Percentiles rank a stretch among this genome's conserved stretches.
Evolutionary conservation across 2,888 invertebrate genomes (phyloP).

Genomic region (Pristionchus fissidentatus): DNA sequence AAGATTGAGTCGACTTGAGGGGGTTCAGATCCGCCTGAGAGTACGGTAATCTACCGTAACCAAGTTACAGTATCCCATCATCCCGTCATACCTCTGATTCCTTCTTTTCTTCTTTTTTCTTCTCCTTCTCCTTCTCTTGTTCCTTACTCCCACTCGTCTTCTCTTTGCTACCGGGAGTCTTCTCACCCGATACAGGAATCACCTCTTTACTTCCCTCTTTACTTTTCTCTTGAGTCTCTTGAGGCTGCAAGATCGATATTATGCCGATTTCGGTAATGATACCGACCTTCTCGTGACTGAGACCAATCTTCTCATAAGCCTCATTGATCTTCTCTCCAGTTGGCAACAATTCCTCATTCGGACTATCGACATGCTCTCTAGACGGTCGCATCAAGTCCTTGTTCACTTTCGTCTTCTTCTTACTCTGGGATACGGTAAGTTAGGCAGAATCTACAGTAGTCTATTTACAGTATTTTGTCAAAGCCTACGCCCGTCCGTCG

Average conservation of each 20-base stretch:
- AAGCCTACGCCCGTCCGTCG: too few relatives aligned
- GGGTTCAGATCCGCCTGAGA: slow-evolving; percentile 1
- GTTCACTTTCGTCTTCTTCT: slow-evolving; percentile 28
- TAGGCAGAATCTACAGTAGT: neutral
- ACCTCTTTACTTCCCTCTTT: slow-evolving; percentile 4
- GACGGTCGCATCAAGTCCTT: slow-evolving; percentile 22
- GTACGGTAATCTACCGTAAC: neutral
- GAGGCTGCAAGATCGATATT: neutral
- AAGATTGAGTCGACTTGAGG: slow-evolving; percentile 23
- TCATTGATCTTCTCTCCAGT: slow-evolving; percentile 18
- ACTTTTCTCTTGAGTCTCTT: neutral
- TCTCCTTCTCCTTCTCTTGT: neutral
- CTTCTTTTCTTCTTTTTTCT: neutral
- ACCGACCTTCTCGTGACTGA: slow-evolving; percentile 15
- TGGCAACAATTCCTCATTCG: slow-evolving; percentile 12
- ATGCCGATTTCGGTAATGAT: neutral
- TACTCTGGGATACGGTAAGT: neutral
- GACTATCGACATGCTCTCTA: slow-evolving; percentile 2
- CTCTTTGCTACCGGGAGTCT: slow-evolving; percentile 1
- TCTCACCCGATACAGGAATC: slow-evolving; percentile 24
- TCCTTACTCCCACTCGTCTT: neutral
- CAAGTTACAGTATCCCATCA: neutral
- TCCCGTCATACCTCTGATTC: neutral
- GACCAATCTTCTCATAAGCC: slow-evolving; percentile 7
- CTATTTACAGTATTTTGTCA: neutral